A percentile compares a stretch with the other conserved stretches of the same genome.
Evolutionary conservation across 2,797 vertebrate species (phyloP).

Genomic region (Mormyrus hasselquistii): DNA sequence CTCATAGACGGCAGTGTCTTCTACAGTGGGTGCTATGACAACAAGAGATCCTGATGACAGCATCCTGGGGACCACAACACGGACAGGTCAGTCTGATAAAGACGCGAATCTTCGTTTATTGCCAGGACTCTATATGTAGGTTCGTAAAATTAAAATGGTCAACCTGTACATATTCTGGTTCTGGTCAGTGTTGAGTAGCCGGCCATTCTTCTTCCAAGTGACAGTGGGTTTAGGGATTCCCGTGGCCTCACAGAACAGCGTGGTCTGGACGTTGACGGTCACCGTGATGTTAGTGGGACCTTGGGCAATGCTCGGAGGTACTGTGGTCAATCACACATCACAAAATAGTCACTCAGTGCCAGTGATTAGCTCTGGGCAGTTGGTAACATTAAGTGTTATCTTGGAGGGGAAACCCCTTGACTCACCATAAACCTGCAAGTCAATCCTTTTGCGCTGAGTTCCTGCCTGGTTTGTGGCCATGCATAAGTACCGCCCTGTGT

Average conservation of each 20-base stretch:
- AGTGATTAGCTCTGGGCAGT: neutral
- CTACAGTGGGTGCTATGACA: constrained; percentile 85
- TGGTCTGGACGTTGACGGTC: constrained; percentile 84
- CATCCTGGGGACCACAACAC: constrained; percentile 56
- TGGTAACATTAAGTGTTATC: neutral
- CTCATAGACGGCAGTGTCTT: constrained; percentile 81
- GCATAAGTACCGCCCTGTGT: constrained; percentile 82
- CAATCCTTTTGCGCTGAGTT: constrained; percentile 72
- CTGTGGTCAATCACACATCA: constrained; percentile 49
- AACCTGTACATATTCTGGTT: constrained; percentile 96
- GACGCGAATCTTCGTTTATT: neutral
- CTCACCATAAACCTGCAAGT: constrained; percentile 83
- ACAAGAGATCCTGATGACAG: constrained; percentile 89
- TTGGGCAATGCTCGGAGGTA: constrained; percentile 72
- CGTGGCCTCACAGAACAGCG: constrained; percentile 80
- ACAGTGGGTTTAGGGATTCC: constrained; percentile 85
- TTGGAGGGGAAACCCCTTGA: neutral
- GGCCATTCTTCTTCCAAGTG: constrained; percentile 79
- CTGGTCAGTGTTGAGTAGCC: constrained; percentile 75
- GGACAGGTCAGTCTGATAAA: neutral
- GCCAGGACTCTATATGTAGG: neutral
- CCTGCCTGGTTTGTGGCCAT: constrained; percentile 88
- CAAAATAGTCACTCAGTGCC: neutral
- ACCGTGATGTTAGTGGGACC: constrained; percentile 75
- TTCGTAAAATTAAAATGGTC: constrained; percentile 21